phyloP scores from a whole-genome alignment of 2,888 invertebrate species.

The Cacoxenus indagator region DNA sequence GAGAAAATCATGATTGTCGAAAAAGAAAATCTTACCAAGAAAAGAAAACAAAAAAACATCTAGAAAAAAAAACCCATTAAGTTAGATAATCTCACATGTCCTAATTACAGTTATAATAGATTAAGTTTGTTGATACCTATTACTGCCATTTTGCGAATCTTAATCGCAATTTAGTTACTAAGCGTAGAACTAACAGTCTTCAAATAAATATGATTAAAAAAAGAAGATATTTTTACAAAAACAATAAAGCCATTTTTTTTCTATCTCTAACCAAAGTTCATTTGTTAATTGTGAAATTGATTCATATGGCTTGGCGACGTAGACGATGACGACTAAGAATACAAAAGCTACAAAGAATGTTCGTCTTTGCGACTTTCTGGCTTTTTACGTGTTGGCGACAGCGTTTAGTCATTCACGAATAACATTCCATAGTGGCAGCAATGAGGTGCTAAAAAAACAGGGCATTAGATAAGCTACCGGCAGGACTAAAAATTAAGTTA shows the following conservation, averaged over 20 bases:
- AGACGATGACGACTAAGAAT: too few species aligned
- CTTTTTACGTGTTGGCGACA: not conserved
- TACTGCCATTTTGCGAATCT: too few species aligned
- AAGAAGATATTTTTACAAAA: constrained; percentile 22
- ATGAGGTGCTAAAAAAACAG: not conserved
- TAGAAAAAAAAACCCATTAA: constrained; percentile 30
- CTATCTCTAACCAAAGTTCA: constrained; percentile 10
- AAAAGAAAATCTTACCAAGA: constrained; percentile 24
- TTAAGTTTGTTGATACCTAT: too few species aligned
- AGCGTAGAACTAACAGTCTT: not conserved
- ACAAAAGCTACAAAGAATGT: too few species aligned
- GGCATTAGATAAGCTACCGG: constrained; percentile 3
- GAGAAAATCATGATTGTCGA: constrained; percentile 18
- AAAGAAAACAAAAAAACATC: constrained; percentile 34
- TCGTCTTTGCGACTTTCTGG: too few species aligned
- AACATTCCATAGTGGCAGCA: not conserved
- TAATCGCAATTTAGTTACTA: too few species aligned
- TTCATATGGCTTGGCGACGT: not conserved
- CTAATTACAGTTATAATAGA: too few species aligned
- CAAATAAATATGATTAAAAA: constrained; percentile 30
- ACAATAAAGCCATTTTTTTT: constrained; percentile 30
- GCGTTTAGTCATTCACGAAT: not conserved
- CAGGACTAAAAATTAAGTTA: not conserved
- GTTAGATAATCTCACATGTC: constrained; percentile 48
- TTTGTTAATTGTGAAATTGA: constrained; percentile 38